Percentiles rank a stretch among this genome's conserved stretches.
These are phyloP conservation scores for Riptortus pedestris DNA, from an alignment of 1,140 invertebrate species.

Conservation along the genomic window DNA sequence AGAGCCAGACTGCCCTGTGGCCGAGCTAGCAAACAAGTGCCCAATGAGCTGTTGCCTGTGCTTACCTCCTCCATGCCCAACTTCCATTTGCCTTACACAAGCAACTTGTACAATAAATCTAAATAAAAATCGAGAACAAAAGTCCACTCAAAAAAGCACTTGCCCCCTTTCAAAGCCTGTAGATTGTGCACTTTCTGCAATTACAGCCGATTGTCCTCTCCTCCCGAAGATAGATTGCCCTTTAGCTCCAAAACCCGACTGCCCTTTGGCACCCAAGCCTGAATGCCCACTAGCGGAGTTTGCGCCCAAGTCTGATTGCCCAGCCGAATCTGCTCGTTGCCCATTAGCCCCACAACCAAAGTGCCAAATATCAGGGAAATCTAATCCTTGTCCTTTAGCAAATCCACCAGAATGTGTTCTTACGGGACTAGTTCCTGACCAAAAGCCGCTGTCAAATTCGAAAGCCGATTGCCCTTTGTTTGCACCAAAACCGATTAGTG, in stretches of 20 bases:
- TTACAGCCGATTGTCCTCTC: neutral
- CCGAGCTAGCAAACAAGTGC: neutral
- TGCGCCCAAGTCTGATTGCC: neutral
- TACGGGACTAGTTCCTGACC: no score
- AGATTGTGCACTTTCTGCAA: neutral
- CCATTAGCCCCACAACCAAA: neutral
- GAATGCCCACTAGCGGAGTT: neutral
- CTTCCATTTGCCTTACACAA: no score
- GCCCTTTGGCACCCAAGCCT: neutral
- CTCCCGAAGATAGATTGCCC: neutral
- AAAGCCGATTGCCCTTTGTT: neutral
- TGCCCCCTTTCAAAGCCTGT: neutral
- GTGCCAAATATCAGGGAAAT: no score
- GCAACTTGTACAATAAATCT: no score
- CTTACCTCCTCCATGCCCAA: neutral
- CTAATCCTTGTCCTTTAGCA: neutral
- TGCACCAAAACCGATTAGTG: neutral
- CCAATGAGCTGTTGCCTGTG: neutral
- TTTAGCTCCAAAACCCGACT: neutral
- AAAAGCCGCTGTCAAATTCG: no score
- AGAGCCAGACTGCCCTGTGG: neutral
- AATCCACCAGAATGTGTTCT: no score
- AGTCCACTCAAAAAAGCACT: neutral
- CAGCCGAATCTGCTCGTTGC: neutral
- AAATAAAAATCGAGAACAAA: neutral